phyloP scores from a whole-genome alignment of 2,888 invertebrate species.

The Herminia tarsipennalis region DNA sequence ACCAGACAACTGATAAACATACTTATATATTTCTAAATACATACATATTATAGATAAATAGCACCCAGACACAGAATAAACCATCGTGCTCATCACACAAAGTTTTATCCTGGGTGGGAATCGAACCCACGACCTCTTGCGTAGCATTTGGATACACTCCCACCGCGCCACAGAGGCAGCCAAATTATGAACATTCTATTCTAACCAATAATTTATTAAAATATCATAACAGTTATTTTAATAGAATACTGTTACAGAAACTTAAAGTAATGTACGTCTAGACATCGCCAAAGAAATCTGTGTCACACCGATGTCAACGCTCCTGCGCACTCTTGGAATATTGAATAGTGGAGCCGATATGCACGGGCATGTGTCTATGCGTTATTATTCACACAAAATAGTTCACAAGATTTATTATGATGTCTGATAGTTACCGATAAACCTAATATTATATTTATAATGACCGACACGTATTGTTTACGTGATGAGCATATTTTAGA shows the following conservation, averaged over 20 bases:
- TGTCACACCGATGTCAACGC: constrained; percentile 64
- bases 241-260: constrained; percentile 45
- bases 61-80: too few species aligned
- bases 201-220: constrained; percentile 5
- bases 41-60: too few species aligned
- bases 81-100: too few species aligned
- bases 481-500: constrained; percentile 18
- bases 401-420: constrained; percentile 36
- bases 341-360: constrained; percentile 31
- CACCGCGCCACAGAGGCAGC: too few species aligned
- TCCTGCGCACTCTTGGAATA: constrained; percentile 59
- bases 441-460: constrained; percentile 32
- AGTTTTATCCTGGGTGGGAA: too few species aligned
- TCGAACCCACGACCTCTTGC: too few species aligned
- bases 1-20: too few species aligned
- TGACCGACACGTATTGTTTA: constrained; percentile 27
- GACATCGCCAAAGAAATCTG: constrained; percentile 59
- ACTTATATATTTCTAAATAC: too few species aligned
- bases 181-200: constrained; percentile 1
- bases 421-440: constrained; percentile 22
- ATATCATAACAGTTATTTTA: constrained; percentile 34
- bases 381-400: constrained; percentile 33
- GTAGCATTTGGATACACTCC: too few species aligned
- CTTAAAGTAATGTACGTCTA: constrained; percentile 54
- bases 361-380: constrained; percentile 27